Evolutionary conservation across 35 echinoderm and acorn worm genomes (phyloP).

Genomic region (Ophioderma brevispina): DNA sequence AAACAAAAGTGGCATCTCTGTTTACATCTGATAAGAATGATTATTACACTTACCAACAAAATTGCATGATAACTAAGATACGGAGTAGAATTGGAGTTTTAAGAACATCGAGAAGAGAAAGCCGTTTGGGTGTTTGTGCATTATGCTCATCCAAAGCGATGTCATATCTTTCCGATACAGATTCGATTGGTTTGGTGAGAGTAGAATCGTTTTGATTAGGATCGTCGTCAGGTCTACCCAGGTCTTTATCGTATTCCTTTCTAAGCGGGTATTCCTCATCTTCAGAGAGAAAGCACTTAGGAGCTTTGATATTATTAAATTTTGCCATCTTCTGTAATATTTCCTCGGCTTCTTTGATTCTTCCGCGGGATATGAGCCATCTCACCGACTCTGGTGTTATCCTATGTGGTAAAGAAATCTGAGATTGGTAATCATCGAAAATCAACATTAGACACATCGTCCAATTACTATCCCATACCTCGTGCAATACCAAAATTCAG

Average conservation of each 20-base stretch:
- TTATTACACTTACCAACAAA: background rate
- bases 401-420: slow-evolving; percentile 4
- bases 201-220: background rate
- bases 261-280: background rate
- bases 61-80: background rate
- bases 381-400: slow-evolving; percentile 9
- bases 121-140: background rate
- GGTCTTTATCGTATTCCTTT: too few species aligned
- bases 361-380: slow-evolving; percentile 13
- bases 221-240: background rate
- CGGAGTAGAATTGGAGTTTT: background rate
- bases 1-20: too few species aligned
- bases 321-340: background rate
- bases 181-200: background rate
- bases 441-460: too few species aligned
- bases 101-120: background rate
- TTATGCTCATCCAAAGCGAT: background rate
- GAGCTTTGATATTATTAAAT: background rate
- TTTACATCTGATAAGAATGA: too few species aligned
- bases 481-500: too few species aligned
- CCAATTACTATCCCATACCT: too few species aligned
- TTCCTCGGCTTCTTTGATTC: background rate
- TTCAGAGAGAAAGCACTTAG: background rate
- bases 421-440: background rate
- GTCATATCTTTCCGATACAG: background rate